Base-by-base conservation (phyloP, 2,113 vertebrate species). In the Orientallactaga bullata region DNA sequence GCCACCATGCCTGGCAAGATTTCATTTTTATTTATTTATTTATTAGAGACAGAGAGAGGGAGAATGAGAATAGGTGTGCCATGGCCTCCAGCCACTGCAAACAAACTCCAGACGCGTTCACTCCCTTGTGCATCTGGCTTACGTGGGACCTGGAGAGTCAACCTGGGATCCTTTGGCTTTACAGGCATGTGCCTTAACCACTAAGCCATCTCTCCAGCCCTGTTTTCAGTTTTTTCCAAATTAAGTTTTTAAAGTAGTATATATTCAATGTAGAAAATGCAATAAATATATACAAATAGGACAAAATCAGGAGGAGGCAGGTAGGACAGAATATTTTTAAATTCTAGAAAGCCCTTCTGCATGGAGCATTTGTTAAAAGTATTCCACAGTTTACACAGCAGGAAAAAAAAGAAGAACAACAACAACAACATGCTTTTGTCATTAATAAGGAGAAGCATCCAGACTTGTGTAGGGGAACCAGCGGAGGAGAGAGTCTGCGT, bases 231-330 rank as follows among this genome's bases (percentile, higher is more conserved):
- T 39, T 12, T 11, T 39, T 32, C 12, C 20, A 83, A 68, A 1
- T 84, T 71, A 80, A 47, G 42, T 68, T 94, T 95, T 93, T 78
- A 5, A 79, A 84, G 9, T 66, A 55, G 87, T 23, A 21, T 7
- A 37, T 74, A 35, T 28, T 42, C 71, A 15, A 20, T 63, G 21
- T 73, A 85, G 76, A 78, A 85, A 92, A 73, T 26, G 30, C 28
- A 72, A 21, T 68, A 84, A 68, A 58, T 66, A 26, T 0, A 60
- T 42, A 26, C 21, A 60, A 47, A 39, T 55, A 24, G 42, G n/a
- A 77, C 73, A 71, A 71, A 11, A 26, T 47, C 17, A 72, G 21
- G 7, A 30, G n/a, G 51, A 20, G n/a, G 23, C 24, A 0, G 91
- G 5, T n/a, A 10, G 20, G 17, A 28, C 37, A 63, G 35, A 80